Conservation (phyloP, 2,888 invertebrate genomes). For the Sphecodes monilicornis region DNA sequence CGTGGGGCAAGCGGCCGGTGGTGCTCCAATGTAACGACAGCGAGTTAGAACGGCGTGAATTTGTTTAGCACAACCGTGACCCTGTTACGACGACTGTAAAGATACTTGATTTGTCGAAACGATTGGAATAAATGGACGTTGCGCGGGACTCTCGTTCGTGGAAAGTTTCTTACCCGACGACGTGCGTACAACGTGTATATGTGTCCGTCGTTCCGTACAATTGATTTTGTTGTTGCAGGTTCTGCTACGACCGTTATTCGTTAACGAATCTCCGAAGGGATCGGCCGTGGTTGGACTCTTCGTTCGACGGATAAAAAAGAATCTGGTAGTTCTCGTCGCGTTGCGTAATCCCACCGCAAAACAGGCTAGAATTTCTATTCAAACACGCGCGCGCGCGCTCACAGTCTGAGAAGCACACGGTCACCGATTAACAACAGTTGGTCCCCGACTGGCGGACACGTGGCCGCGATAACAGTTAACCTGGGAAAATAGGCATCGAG, state of each 20-base stretch:
- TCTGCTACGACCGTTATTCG: slow-evolving; percentile 31
- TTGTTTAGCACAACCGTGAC: background rate
- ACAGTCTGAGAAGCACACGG: slow-evolving; percentile 14
- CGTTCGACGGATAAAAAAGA: slow-evolving; percentile 9
- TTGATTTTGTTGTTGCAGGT: slow-evolving; percentile 62
- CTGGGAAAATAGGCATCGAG: slow-evolving; percentile 47
- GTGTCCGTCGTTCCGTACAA: slow-evolving; percentile 22
- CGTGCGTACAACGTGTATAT: background rate
- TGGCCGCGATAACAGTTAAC: slow-evolving; percentile 46
- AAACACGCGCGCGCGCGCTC: slow-evolving; percentile 38
- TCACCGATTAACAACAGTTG: slow-evolving; percentile 33
- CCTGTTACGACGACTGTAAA: slow-evolving; percentile 15
- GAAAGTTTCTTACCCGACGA: background rate
- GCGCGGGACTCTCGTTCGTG: background rate
- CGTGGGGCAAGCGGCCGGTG: background rate
- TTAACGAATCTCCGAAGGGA: slow-evolving; percentile 29
- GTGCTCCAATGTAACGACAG: background rate
- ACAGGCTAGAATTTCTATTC: slow-evolving; percentile 53
- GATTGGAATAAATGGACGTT: slow-evolving; percentile 10
- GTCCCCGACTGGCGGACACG: slow-evolving; percentile 48
- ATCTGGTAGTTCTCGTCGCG: slow-evolving; percentile 20
- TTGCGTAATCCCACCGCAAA: slow-evolving; percentile 35
- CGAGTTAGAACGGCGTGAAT: background rate
- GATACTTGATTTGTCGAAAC: slow-evolving; percentile 18
- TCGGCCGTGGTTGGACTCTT: slow-evolving; percentile 7